Evolutionary conservation across 2,113 vertebrate genomes (phyloP), one percentile per base, ranked within the genome.

Genomic region (Neolamprologus kungweensis): DNA sequence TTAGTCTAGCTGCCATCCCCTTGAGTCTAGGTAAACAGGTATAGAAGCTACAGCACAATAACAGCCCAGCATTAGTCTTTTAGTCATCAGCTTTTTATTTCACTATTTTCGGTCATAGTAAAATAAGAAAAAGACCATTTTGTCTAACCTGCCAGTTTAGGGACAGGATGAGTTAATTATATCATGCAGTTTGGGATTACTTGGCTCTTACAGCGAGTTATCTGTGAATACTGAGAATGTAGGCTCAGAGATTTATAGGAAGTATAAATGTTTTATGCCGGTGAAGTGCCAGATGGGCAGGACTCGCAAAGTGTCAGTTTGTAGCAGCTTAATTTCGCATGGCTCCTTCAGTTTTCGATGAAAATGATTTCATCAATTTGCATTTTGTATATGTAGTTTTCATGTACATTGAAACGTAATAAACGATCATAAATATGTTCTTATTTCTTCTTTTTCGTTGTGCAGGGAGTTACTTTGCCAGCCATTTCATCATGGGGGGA

Each of bases 401-500:
- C 3, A 50, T 51, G 45, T 75, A 7, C 45, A 17, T 75, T 28
- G 42, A 75, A 47, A 19, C 1, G 3, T n/a, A 60, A 58, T 63
- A 51, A 60, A 28, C 5, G 0, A 51, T 19, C 73, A 51, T 33
- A 8, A 35, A 23, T 21, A 9, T 82, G 5, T 60, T 89, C 21
- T 31, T 42, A 10, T 75, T 40, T 28, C 5, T 14, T 33, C 7
- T 57, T 17, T 82, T 7, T 17, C 31, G 1, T 81, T 88, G 17
- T 95, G 4, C 91, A 99, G 98, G 99, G 80, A 99, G 97, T 93
- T 99, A 99, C 94, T 99, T 99, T 28, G 98, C 98, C 94, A 99
- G 96, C 94, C 98, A 99, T 95, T 99, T 99, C 96, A 99, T 99
- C 91, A 99, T 99, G 99, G 99, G 99, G 26, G 99, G 98, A 23